These are phyloP conservation scores for Thereva unica DNA, from an alignment of 2,888 invertebrate species.

Conservation along the genomic window DNA sequence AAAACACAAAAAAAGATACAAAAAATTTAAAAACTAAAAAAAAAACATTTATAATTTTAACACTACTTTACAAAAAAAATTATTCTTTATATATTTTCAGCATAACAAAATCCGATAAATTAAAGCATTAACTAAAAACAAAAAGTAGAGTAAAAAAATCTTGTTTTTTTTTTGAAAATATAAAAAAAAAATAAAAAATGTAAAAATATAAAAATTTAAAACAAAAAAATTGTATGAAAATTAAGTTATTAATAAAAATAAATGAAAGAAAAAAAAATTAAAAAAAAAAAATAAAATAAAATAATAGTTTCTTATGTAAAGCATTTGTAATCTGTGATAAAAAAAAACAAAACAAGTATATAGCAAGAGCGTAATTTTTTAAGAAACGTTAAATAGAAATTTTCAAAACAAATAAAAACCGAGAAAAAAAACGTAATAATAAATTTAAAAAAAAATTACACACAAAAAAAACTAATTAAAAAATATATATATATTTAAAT, in stretches of 20 bases:
- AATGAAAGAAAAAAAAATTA: constrained; percentile 12
- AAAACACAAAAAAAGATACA: too few species aligned
- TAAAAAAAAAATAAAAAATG: background rate
- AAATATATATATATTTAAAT: too few species aligned
- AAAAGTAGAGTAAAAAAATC: background rate
- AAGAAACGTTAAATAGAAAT: constrained; percentile 15
- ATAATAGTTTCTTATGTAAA: constrained; percentile 43
- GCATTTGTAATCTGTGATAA: constrained; percentile 49
- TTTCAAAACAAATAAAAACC: constrained; percentile 27
- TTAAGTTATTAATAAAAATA: constrained; percentile 16
- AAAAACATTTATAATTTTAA: too few species aligned
- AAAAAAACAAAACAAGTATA: constrained; percentile 44
- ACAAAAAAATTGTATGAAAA: constrained; percentile 9
- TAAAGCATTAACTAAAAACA: background rate
- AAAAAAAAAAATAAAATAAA: constrained; percentile 16
- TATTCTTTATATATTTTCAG: background rate
- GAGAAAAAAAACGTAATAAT: constrained; percentile 18
- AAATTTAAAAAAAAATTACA: constrained; percentile 11
- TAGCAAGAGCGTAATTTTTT: constrained; percentile 41
- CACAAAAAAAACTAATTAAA: background rate
- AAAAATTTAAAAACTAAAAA: too few species aligned
- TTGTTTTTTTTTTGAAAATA: background rate
- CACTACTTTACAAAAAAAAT: too few species aligned
- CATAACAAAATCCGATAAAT: constrained; percentile 3
- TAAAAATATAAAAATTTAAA: background rate